Evolutionary conservation across 2,888 invertebrate species (phyloP).

Genomic region (Patella pellucida): DNA sequence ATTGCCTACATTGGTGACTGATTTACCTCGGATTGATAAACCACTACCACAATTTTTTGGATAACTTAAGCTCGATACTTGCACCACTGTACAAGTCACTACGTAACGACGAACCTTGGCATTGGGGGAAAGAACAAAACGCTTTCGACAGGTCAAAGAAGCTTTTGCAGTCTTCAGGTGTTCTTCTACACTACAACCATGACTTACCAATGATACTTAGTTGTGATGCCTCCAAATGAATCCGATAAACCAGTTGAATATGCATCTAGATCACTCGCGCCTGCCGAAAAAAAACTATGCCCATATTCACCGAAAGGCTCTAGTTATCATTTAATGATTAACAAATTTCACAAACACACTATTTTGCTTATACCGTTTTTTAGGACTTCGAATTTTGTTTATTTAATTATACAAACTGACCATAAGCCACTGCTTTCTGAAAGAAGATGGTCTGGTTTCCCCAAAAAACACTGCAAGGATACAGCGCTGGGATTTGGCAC

Average conservation of each 20-base stretch:
- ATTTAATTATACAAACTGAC: constrained; percentile 14
- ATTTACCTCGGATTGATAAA: too few relatives aligned
- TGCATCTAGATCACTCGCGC: constrained; percentile 24
- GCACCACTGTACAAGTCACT: constrained; percentile 25
- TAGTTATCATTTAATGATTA: too few relatives aligned
- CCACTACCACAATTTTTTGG: neutral
- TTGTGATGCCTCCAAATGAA: constrained; percentile 50
- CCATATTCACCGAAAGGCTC: neutral
- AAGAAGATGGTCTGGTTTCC: neutral
- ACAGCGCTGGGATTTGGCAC: too few relatives aligned
- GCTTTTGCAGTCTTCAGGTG: constrained; percentile 31
- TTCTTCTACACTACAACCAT: constrained; percentile 57
- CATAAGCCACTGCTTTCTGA: constrained; percentile 15
- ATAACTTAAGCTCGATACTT: constrained; percentile 12
- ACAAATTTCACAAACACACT: too few relatives aligned
- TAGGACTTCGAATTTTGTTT: too few relatives aligned
- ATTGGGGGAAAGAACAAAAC: constrained; percentile 23
- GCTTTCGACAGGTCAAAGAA: constrained; percentile 41
- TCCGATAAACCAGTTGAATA: constrained; percentile 25
- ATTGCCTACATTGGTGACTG: too few relatives aligned
- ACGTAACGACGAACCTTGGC: constrained; percentile 37
- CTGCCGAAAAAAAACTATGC: constrained; percentile 17
- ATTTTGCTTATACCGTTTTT: too few relatives aligned
- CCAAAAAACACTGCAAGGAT: neutral
- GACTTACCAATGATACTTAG: constrained; percentile 66